Evolutionary conservation across 1,140 invertebrate genomes (phyloP).

Genomic region (Drosophila sechellia): DNA sequence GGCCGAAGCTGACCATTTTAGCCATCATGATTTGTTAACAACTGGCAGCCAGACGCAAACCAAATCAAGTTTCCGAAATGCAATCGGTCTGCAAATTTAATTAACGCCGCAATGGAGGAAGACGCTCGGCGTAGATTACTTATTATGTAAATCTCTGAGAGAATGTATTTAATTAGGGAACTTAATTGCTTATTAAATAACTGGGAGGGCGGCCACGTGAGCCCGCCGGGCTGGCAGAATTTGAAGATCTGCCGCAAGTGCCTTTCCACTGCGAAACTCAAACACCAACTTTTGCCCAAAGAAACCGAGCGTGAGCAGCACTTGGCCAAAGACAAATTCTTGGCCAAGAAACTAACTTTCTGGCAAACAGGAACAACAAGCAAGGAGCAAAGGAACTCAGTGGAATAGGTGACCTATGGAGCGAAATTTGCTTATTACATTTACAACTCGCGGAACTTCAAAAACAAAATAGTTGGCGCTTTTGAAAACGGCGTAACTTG

Average conservation of each 20-base stretch:
- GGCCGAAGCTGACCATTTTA: neutral
- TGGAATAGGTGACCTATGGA: slow-evolving; percentile 19
- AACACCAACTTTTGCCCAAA: slow-evolving; percentile 40
- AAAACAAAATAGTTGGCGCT: slow-evolving; percentile 31
- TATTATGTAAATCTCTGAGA: slow-evolving; percentile 61
- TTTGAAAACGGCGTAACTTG: slow-evolving; percentile 28
- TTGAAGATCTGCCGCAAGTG: slow-evolving; percentile 31
- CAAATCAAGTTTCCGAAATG: neutral
- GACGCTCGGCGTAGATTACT: slow-evolving; percentile 1
- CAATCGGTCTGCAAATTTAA: slow-evolving; percentile 3
- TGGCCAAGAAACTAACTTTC: slow-evolving; percentile 35
- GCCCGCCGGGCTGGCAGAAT: slow-evolving; percentile 5
- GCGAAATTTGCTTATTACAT: slow-evolving; percentile 45
- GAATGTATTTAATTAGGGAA: slow-evolving; percentile 52
- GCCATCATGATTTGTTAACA: slow-evolving; percentile 23
- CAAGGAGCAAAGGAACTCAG: slow-evolving; percentile 12
- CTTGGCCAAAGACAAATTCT: slow-evolving; percentile 41
- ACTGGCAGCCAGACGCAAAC: neutral
- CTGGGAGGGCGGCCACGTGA: slow-evolving; percentile 37
- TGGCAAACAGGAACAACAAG: neutral
- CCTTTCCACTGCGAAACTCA: slow-evolving; percentile 41
- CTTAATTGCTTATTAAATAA: slow-evolving; percentile 80
- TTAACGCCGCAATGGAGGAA: slow-evolving; percentile 19
- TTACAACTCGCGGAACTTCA: slow-evolving; percentile 9
- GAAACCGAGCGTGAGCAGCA: slow-evolving; percentile 32